Evolutionary conservation across 2,888 invertebrate genomes (phyloP), one percentile per base, ranked within the genome.

Genomic region (Drosophila neotestacea): DNA sequence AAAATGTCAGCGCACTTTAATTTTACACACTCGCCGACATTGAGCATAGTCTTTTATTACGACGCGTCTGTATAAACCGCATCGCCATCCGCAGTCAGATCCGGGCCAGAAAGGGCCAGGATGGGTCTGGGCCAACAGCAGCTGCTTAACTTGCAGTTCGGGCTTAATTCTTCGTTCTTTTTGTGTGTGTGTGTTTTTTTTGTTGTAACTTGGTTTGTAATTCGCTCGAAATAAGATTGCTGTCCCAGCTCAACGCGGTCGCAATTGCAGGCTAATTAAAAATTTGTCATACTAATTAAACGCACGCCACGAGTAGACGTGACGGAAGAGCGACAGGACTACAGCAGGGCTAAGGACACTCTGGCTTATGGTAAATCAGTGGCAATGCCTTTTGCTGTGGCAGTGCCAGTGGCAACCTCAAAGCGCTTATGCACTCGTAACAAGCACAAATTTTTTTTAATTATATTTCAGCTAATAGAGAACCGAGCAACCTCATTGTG

Each of bases 211-310:
- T 59, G 65, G 64, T 59, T 47, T 76, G 81, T 87, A 83, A 87
- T 84, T 79, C 77, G 66, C 73, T 68, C 38, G 66, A 73, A 84
- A 85, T 85, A 78, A 88, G 83, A 84, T 85, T 88, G 75, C 66
- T 75, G 74, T 63, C 67, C 66, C 59, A 79, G 69, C 70, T 73
- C 59, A 72, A 44, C 79, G 73, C 48, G 73, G 85, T 79, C 75
- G 68, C 85, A 79, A 80, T 84, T 85, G 78, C 68, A 75, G 75
- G 82, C 79, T 85, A 85, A 85, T 85, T 88, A 85, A 85, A 85
- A 85, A 86, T 86, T 85, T 85, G 85, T 81, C 89, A 84, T 88
- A 86, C 89, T 85, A 85, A 88, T 88, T 85, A 85, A 88, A 79
- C 73, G 84, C 78, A 78, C 67, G 69, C 80, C 74, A 64, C 50